A percentile compares a stretch with the other conserved stretches of the same genome.
phyloP scores from a whole-genome alignment of 2,113 vertebrate genomes.

The Rhinoptilus africanus region DNA sequence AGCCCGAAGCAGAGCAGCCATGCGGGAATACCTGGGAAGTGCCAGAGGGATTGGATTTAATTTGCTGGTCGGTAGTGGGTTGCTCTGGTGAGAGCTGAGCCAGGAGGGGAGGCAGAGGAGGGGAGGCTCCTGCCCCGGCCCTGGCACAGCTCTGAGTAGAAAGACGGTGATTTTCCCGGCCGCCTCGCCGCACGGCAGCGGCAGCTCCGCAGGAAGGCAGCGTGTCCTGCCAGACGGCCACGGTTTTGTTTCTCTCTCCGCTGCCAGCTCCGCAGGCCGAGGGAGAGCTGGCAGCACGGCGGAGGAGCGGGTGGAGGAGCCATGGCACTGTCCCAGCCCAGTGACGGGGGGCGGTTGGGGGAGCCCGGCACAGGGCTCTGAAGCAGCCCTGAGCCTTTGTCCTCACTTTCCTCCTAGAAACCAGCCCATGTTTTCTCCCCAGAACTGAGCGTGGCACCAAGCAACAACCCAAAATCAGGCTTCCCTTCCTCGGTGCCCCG shows the following conservation, averaged over 20 bases:
- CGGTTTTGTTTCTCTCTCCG: background rate
- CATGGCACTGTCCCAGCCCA: background rate
- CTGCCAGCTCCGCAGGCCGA: background rate
- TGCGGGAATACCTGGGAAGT: background rate
- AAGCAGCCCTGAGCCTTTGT: background rate
- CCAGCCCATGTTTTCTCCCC: background rate
- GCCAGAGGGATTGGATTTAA: background rate
- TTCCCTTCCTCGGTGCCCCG: background rate
- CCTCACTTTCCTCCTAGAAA: background rate
- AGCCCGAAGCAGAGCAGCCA: background rate
- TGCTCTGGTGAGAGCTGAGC: background rate
- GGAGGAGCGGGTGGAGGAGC: background rate
- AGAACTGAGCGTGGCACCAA: fast-evolving
- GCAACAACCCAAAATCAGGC: background rate
- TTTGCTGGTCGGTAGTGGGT: background rate
- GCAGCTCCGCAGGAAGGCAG: background rate
- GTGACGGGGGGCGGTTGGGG: background rate
- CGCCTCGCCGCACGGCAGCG: fast-evolving
- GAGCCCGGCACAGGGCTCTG: background rate
- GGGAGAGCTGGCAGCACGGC: background rate
- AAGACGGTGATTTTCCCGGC: fast-evolving
- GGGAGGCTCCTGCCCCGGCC: background rate
- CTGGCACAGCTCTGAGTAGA: background rate
- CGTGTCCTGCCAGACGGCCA: background rate
- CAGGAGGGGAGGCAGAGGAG: background rate